A percentile compares a stretch with the other conserved stretches of the same genome.
These are phyloP conservation scores for Myioborus melanocephalus DNA, from an alignment of 2,797 vertebrate species.

Conservation along the genomic window DNA sequence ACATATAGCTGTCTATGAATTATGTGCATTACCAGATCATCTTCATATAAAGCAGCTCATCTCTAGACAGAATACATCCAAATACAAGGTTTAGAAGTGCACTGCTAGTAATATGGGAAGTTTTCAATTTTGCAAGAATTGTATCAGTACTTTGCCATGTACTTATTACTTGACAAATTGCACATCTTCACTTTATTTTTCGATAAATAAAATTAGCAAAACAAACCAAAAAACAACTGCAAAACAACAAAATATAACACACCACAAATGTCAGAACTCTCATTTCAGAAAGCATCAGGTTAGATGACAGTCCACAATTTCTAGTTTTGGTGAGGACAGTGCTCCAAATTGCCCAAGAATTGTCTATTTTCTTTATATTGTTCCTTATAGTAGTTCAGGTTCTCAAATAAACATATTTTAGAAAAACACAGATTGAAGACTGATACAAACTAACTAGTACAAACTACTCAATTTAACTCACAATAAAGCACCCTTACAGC, in stretches of 20 bases:
- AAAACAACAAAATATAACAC: not conserved
- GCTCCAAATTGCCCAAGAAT: not conserved
- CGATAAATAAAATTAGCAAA: not conserved
- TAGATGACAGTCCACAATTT: not conserved
- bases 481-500: not conserved
- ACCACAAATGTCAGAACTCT: not conserved
- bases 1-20: not conserved
- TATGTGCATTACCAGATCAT: not conserved
- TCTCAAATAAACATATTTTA: not conserved
- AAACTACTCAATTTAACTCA: not conserved
- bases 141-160: not conserved
- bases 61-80: not conserved
- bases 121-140: not conserved
- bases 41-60: not conserved
- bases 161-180: not conserved
- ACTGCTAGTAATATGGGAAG: not conserved
- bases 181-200: not conserved
- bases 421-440: not conserved
- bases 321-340: not conserved
- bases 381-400: not conserved
- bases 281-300: not conserved
- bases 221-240: not conserved
- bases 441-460: not conserved
- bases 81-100: not conserved
- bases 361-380: not conserved